phyloP scores from a whole-genome alignment of 37 sponge, comb jelly and placozoan species.

The Aplysina aerophoba region DNA sequence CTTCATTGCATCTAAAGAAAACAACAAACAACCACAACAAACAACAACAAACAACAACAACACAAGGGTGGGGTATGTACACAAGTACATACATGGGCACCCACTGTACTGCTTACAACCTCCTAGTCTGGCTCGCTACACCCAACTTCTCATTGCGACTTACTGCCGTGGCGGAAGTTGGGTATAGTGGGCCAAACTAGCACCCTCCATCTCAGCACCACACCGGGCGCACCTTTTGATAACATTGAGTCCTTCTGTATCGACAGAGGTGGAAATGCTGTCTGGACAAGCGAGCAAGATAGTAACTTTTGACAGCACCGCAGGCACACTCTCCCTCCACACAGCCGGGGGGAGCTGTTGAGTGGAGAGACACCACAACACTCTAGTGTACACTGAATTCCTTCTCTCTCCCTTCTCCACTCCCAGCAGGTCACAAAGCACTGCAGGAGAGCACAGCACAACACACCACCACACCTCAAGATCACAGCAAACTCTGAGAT shows the following conservation, averaged over 20 bases:
- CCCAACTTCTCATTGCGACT: too few species aligned
- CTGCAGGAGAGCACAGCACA: background rate
- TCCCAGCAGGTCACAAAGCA: background rate
- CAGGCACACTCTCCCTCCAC: background rate
- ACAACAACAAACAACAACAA: background rate
- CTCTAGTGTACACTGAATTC: background rate
- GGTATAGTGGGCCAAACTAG: too few species aligned
- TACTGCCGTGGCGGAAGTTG: too few species aligned
- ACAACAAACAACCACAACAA: background rate
- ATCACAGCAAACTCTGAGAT: too few species aligned
- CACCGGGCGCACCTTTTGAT: slow-evolving; percentile 18
- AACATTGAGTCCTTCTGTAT: slow-evolving; percentile 7
- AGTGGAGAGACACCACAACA: slow-evolving; percentile 16
- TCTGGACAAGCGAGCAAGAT: background rate
- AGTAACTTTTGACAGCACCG: background rate
- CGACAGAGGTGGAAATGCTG: background rate
- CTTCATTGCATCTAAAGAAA: background rate
- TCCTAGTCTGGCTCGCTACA: too few species aligned
- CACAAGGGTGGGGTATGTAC: background rate
- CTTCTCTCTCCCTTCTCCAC: background rate
- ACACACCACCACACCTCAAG: too few species aligned
- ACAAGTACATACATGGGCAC: background rate
- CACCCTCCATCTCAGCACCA: too few species aligned
- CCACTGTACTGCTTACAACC: background rate
- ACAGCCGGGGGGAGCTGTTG: background rate